Percentiles rank a stretch among this genome's conserved stretches.
These are phyloP conservation scores for Rhyacophila evoluta DNA, from an alignment of 2,888 invertebrate genomes.

Conservation along the genomic window DNA sequence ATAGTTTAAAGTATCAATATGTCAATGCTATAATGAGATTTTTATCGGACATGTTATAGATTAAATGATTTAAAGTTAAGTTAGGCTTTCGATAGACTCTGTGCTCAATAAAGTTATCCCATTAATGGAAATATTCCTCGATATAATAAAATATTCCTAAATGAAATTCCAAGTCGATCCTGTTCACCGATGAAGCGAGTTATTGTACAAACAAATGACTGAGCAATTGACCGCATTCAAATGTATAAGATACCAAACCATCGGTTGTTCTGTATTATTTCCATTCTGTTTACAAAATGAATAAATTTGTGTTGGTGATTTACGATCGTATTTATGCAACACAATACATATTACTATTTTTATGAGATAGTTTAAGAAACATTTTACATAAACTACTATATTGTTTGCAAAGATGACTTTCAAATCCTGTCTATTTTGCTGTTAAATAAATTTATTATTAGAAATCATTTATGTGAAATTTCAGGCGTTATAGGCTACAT, in stretches of 20 bases:
- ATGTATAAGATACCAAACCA: neutral
- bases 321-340: neutral
- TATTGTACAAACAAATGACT: slow-evolving; percentile 33
- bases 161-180: neutral
- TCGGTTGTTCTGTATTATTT: neutral
- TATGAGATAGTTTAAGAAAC: neutral
- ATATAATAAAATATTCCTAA: too few relatives aligned
- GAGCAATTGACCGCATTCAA: slow-evolving; percentile 31
- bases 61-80: too few relatives aligned
- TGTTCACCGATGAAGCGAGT: neutral
- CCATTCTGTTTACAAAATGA: neutral
- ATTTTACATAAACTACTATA: neutral
- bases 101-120: too few relatives aligned
- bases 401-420: neutral
- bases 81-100: too few relatives aligned
- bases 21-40: too few relatives aligned
- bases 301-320: neutral
- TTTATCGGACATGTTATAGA: too few relatives aligned
- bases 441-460: too few relatives aligned
- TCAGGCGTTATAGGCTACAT: too few relatives aligned
- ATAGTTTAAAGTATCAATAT: too few relatives aligned
- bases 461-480: too few relatives aligned
- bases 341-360: neutral
- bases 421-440: neutral
- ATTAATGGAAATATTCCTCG: too few relatives aligned